A percentile compares a stretch with the other conserved stretches of the same genome.
Evolutionary conservation across 1,140 invertebrate species (phyloP).

Genomic region (Drosophila nigromelanica): DNA sequence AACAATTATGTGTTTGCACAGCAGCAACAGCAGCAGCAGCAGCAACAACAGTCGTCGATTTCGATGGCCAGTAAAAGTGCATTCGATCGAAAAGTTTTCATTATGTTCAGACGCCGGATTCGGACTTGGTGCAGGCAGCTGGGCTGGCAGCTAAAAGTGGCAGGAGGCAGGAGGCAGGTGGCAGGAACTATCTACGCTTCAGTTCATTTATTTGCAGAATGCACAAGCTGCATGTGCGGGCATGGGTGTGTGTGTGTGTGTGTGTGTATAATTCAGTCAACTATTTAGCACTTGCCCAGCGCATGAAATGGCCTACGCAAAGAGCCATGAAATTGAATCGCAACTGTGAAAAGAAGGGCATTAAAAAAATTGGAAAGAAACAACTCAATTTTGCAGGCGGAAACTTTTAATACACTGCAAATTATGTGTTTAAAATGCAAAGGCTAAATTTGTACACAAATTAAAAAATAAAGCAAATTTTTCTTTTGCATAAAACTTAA

Average conservation of each 20-base stretch:
- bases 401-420: slow-evolving; percentile 4
- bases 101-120: slow-evolving; percentile 59
- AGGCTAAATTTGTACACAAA: too few relatives aligned
- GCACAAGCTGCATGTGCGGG: slow-evolving; percentile 3
- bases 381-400: neutral
- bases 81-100: slow-evolving; percentile 81
- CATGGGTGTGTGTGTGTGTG: slow-evolving; percentile 22
- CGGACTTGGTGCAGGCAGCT: slow-evolving; percentile 5
- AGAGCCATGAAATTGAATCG: slow-evolving; percentile 77
- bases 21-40: slow-evolving; percentile 16
- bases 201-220: slow-evolving; percentile 72
- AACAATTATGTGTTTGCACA: slow-evolving; percentile 65
- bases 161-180: neutral
- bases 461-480: too few relatives aligned
- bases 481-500: too few relatives aligned
- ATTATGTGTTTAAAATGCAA: neutral
- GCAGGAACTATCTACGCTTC: slow-evolving; percentile 69
- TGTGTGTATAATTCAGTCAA: slow-evolving; percentile 66
- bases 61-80: slow-evolving; percentile 58
- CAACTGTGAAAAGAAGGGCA: slow-evolving; percentile 20
- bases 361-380: neutral
- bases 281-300: slow-evolving; percentile 76
- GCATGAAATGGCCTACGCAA: slow-evolving; percentile 65
- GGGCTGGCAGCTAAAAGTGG: neutral
- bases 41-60: slow-evolving; percentile 25